Conservation (phyloP, 2,888 invertebrate species). For the Xylota sylvarum region DNA sequence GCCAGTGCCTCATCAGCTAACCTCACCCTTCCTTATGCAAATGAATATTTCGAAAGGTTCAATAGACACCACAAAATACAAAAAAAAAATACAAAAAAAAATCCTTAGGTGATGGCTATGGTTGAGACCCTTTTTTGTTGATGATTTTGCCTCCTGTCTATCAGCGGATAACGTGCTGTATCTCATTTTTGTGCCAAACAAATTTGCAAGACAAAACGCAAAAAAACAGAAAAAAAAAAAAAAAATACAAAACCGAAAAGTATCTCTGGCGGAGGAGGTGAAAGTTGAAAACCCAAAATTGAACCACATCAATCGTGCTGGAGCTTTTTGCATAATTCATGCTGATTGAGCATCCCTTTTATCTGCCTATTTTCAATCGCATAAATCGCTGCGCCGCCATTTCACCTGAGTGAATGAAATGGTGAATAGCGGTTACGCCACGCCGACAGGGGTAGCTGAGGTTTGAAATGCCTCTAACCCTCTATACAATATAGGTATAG, state of each 20-base stretch:
- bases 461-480: background rate
- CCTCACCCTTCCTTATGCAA: conserved; percentile 51
- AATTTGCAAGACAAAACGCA: conserved; percentile 43
- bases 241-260: no score
- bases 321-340: conserved; percentile 75
- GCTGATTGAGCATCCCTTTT: conserved; percentile 77
- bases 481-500: background rate
- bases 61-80: conserved; percentile 3
- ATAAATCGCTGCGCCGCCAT: conserved; percentile 75
- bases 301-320: conserved; percentile 74
- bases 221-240: conserved; percentile 7
- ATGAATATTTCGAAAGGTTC: conserved; percentile 42
- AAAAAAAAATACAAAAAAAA: conserved; percentile 19
- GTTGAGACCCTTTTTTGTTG: conserved; percentile 53
- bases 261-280: conserved; percentile 25
- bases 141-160: conserved; percentile 51
- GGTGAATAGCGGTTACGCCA: conserved; percentile 39
- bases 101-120: conserved; percentile 19
- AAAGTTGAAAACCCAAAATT: conserved; percentile 74
- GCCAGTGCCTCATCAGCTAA: conserved; percentile 26
- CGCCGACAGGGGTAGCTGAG: background rate
- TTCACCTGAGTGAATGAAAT: conserved; percentile 67
- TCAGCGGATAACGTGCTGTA: conserved; percentile 43
- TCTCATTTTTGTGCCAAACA: conserved; percentile 44
- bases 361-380: conserved; percentile 76